Conservation (phyloP, 2,888 invertebrate species). For the Tipula confusa region DNA sequence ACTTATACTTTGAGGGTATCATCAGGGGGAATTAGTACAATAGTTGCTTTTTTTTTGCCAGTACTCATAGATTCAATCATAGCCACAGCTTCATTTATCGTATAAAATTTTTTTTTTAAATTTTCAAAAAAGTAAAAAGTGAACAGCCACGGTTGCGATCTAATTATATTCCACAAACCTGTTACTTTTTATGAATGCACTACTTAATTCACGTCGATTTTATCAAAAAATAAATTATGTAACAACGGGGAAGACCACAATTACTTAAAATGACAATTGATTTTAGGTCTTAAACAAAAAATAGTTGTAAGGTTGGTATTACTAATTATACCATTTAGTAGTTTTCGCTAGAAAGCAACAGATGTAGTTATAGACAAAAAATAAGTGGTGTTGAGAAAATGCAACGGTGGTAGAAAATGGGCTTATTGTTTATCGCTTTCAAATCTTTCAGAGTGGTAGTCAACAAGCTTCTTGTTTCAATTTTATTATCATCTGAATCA, state of each 20-base stretch:
- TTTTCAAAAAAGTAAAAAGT: background rate
- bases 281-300: background rate
- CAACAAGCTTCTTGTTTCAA: too few species aligned
- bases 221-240: background rate
- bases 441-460: too few species aligned
- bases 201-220: too few species aligned
- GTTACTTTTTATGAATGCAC: too few species aligned
- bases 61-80: background rate
- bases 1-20: background rate
- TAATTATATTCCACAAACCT: too few species aligned
- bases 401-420: background rate
- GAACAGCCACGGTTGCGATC: too few species aligned
- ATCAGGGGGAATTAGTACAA: background rate
- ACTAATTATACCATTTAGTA: background rate
- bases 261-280: background rate
- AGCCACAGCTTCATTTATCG: background rate
- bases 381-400: background rate
- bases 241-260: background rate
- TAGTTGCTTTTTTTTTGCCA: background rate
- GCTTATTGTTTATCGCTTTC: too few species aligned
- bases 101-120: background rate
- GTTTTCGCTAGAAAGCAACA: too few species aligned
- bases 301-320: background rate
- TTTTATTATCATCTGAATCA: too few species aligned
- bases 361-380: background rate